phyloP scores from a whole-genome alignment of 2,888 invertebrate genomes.

The Phoenoteleia sp. region DNA sequence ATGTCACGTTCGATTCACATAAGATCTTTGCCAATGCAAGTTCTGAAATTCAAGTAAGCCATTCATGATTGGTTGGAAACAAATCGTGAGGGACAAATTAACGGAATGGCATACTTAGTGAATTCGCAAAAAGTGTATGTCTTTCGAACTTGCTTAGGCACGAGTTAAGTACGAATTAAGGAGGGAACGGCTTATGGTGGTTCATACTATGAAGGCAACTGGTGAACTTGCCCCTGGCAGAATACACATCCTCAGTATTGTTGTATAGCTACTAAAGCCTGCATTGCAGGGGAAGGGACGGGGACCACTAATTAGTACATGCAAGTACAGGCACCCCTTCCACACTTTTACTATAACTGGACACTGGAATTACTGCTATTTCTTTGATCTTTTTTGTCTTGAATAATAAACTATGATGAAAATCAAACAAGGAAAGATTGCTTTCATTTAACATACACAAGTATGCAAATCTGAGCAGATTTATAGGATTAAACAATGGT shows the following conservation, averaged over 20 bases:
- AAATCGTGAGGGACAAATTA: background rate
- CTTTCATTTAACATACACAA: background rate
- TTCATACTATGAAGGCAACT: constrained; percentile 85
- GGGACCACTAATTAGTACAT: constrained; percentile 85
- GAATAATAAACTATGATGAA: background rate
- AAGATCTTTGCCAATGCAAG: constrained; percentile 69
- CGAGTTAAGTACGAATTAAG: constrained; percentile 80
- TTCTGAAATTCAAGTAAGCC: constrained; percentile 68
- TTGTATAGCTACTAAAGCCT: constrained; percentile 86
- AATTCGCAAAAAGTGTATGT: constrained; percentile 67
- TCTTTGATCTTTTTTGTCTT: constrained; percentile 15
- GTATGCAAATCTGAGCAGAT: background rate
- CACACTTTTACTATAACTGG: constrained; percentile 70
- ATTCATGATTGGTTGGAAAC: background rate
- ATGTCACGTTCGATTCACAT: constrained; percentile 27
- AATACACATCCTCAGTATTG: constrained; percentile 86
- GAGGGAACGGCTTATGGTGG: constrained; percentile 81
- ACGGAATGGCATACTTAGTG: constrained; percentile 30
- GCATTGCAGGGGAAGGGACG: constrained; percentile 85
- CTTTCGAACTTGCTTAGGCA: constrained; percentile 77
- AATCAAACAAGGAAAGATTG: constrained; percentile 1
- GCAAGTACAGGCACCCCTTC: constrained; percentile 78
- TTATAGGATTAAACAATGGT: constrained; percentile 37
- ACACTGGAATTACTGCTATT: constrained; percentile 55
- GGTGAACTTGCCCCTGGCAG: constrained; percentile 86